Evolutionary conservation across 2,797 vertebrate genomes (phyloP), one percentile per base, ranked within the genome.

Genomic region (Acanthurus lineatus): DNA sequence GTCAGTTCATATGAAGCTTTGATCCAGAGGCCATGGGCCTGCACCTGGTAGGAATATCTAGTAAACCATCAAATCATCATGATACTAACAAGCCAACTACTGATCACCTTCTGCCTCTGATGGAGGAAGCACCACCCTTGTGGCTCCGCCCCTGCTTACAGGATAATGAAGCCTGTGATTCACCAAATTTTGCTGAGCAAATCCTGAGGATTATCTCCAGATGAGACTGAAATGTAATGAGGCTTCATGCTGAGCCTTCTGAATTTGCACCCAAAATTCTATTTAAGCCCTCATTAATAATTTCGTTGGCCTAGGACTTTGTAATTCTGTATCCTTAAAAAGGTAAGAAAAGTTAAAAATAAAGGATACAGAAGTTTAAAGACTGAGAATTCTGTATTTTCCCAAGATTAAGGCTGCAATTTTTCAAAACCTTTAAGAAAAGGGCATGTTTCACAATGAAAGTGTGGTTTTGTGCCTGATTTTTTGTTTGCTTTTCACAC

Each of bases 131-230:
- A 9, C 16, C 48, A 6, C 38, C 25, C 38, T 1, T 47, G 62
- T 51, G 52, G 57, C 57, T 56, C 48, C 3, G 6, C 69, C 62
- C 32, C 48, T 74, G 19, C 67, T 80, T 54, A 17, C 62, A 28
- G 63, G 52, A 80, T 80, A 47, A 77, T 56, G 5, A 72, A 79
- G 57, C 57, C 77, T 53, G 66, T 44, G 77, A 86, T 66, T 86
- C 62, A 53, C 57, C 58, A 66, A 71, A 82, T 75, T 85, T 73
- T 72, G 52, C 70, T 17, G 32, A 73, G 67, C 61, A 77, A 85
- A 86, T 87, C 81, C 69, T 20, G 38, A 42, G 71, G 58, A 82
- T 89, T 77, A 78, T 80, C 83, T 86, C 66, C 66, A 72, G 56
- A 86, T 81, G 81, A 86, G 78, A 56, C 73, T 63, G 54, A 59